Conservation (phyloP, 2,113 vertebrate species). For the Setophaga kirtlandii region DNA sequence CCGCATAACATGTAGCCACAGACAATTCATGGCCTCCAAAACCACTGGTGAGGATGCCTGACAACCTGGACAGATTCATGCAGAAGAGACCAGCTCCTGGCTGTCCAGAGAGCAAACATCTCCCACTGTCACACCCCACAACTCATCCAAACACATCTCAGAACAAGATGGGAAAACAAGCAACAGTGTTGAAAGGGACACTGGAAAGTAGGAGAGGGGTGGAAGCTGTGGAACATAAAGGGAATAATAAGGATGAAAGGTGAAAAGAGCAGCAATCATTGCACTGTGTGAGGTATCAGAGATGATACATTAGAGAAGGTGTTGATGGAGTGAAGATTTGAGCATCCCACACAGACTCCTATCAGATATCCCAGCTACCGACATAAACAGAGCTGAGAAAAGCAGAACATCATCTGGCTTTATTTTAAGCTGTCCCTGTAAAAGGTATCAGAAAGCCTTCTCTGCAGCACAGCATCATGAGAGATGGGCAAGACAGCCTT, state of each 20-base stretch:
- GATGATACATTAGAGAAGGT: neutral
- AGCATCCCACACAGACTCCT: neutral
- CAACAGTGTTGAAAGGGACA: neutral
- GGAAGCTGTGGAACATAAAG: neutral
- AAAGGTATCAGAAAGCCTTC: neutral
- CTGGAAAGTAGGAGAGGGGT: neutral
- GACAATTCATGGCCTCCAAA: neutral
- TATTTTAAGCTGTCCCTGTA: neutral
- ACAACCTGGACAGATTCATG: neutral
- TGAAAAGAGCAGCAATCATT: neutral
- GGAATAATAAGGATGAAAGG: neutral
- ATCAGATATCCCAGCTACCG: slow-evolving; percentile 3
- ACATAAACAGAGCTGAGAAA: slow-evolving; percentile 1
- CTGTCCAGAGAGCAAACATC: neutral
- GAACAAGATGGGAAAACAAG: neutral
- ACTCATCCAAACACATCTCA: neutral
- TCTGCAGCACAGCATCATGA: neutral
- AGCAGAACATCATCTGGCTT: neutral
- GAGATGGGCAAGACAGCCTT: neutral
- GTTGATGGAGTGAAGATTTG: slow-evolving; percentile 32
- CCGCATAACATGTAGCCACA: accelerated
- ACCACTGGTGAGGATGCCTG: neutral
- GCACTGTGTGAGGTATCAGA: neutral
- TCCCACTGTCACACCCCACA: neutral
- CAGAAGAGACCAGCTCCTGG: neutral